A percentile compares a stretch with the other conserved stretches of the same genome.
phyloP scores from a whole-genome alignment of 1,140 invertebrate species.

The Heliconius hermathena region DNA sequence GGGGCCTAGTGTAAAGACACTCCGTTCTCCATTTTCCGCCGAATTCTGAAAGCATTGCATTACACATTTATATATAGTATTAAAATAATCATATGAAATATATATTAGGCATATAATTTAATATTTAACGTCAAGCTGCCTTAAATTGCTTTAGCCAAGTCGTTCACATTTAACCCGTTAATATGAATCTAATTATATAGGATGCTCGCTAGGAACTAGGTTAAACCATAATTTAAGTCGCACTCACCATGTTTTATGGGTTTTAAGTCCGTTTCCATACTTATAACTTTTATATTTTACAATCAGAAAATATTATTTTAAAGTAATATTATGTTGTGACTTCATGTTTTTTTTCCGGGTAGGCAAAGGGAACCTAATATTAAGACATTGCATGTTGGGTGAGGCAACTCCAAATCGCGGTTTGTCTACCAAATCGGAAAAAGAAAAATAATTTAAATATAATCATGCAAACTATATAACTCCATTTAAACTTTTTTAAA shows the following conservation, averaged over 20 bases:
- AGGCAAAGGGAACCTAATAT: too few species aligned
- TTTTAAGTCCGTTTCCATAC: neutral
- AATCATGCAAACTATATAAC: too few species aligned
- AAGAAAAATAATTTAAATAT: too few species aligned
- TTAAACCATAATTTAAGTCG: constrained; percentile 14
- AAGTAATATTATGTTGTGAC: too few species aligned
- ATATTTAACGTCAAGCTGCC: neutral
- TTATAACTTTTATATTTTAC: neutral
- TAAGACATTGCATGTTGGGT: too few species aligned
- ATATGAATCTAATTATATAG: constrained; percentile 23
- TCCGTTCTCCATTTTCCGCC: neutral
- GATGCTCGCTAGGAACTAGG: constrained; percentile 21
- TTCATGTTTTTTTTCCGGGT: too few species aligned
- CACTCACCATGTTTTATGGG: neutral
- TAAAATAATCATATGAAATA: too few species aligned
- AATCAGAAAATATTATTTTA: too few species aligned
- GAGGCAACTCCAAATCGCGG: too few species aligned
- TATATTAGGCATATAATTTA: neutral
- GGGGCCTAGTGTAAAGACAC: neutral
- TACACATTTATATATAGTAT: too few species aligned
- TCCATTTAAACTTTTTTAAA: too few species aligned
- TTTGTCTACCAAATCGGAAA: too few species aligned
- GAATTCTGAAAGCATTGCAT: neutral
- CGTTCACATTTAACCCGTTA: constrained; percentile 23
- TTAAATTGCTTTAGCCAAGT: constrained; percentile 19